Base-by-base conservation (phyloP, 2,113 vertebrate genomes). In the Neodon shergylaensis region DNA sequence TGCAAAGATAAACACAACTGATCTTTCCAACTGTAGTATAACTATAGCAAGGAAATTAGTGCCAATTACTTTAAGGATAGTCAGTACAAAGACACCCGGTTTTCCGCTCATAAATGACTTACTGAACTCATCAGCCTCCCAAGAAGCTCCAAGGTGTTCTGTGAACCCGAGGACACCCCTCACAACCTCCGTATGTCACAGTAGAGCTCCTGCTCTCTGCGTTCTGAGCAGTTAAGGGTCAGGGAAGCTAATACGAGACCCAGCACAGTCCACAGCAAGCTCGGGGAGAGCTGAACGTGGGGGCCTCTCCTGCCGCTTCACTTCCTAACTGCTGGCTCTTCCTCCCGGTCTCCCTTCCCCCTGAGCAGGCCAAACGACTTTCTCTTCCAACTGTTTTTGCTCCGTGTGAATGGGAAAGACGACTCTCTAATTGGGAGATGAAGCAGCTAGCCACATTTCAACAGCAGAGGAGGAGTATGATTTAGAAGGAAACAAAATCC, bases 401-500 rank as follows among this genome's bases (percentile, higher is more conserved):
- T 91, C 92, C 85, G 66, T 94, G 82, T 96, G 63, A 91, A 88
- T 83, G 84, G 82, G 58, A 94, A 85, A 77, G 66, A 66, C 73
- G 81, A 90, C 17, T 87, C 70, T 44, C 79, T 92, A 66, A 95
- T 6, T 89, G 92, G 72, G 61, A 95, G 74, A 94, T 26, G 73
- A 78, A 95, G 78, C 70, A 93, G 96, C 68, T 87, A 90, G 92
- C 88, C 91, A 95, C 94, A 96, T 96, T 96, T 96, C 97, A 97
- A 76, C 96, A 94, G 74, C 26, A 83, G 31, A 73, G 70, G 68
- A 83, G 47, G 58, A 17, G 39, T 7, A 44, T 87, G 91, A 97
- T 92, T 95, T 94, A 96, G 91, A 96, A 95, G 65, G 74, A 93
- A 96, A 92, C 44, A 82, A 82, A 86, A 82, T 92, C 86, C 70